Base-by-base conservation (phyloP, 2,797 vertebrate genomes). In the Smutsia gigantea region DNA sequence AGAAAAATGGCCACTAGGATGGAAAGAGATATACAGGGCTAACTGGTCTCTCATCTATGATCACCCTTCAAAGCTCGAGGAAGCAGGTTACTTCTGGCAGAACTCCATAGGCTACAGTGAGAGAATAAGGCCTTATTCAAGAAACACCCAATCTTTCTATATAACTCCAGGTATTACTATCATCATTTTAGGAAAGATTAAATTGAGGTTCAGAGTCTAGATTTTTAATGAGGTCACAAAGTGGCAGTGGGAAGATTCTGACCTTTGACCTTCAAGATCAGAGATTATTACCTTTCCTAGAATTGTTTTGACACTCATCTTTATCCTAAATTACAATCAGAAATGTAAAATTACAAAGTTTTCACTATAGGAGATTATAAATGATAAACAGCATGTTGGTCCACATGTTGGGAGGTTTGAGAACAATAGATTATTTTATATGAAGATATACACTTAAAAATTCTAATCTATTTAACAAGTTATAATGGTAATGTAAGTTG, bases 341-440 rank as follows among this genome's bases (percentile, higher is more conserved):
- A 96, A 96, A 93, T 72, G 1, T 87, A 96, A 95, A 92, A 85
- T 53, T 93, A 71, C 8, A 89, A 31, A 53, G 25, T 90, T 77
- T 92, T 89, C 59, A 95, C 25, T 64, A 2, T 57, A 57, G 72
- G 61, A 74, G 53, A 93, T 74, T 74, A 69, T 34, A 92, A 94
- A 84, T 53, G 61, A 68, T 61, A 82, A 93, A 71, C 2, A 82
- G 34, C 31, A 63, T 17, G 4, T 4, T 29, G 21, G 42, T 94
- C 15, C 8, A 91, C 11, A 51, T 63, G 27, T 59, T 87, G 9
- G 27, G 14, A 71, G 6, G 15, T 51, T 9, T 95, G 1, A 89
- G 57, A 92, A 87, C 23, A 94, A 61, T 1, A 69, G 42, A 95
- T 42, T 2, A 23, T 85, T 84, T 84, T n/a, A 86, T n/a, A 49